Evolutionary conservation across 2,888 invertebrate genomes (phyloP), one percentile per base, ranked within the genome.

Genomic region (Entomobrya proxima): DNA sequence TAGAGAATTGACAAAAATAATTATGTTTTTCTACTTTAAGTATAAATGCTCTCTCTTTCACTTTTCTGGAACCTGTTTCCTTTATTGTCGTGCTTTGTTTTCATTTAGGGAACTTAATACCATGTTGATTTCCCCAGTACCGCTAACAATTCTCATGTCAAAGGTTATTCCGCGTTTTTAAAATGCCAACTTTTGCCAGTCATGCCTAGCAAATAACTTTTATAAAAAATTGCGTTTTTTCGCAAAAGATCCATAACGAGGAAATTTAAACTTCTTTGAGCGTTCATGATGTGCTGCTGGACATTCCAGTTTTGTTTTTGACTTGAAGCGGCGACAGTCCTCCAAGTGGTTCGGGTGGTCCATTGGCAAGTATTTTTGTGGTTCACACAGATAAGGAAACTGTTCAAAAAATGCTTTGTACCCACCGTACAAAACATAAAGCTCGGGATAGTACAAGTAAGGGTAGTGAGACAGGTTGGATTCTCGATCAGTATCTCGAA

Each of bases 391-490:
- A 0, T 93, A 93, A 30, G 94, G 92, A 91, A 95, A 94, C 0
- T 93, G 92, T 89, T 94, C 93, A 92, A 94, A 97, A 93, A 99
- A 98, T 37, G 94, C 94, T 91, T 96, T 95, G 92, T 98, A 98
- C 52, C 97, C 98, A 0, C 97, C 97, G 91, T 97, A 96, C 30
- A 99, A 93, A 1, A 99, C 93, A 92, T 99, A 99, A 1, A 98
- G 93, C 92, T 99, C 99, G 0, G 98, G 98, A 93, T 96, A 98
- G 91, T 96, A 93, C 0, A 99, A 93, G 0, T 94, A 93, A 0
- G 99, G 99, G 92, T 98, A 98, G 87, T 94, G 93, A 77, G 95
- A 95, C 86, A 94, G 94, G 92, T 98, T 97, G 55, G 94, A 92
- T 18, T 94, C 94, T 0, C 99, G 94, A 92, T 99, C 98, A 35